Base-by-base conservation (phyloP, 2,888 invertebrate genomes). In the Ochropleura leucogaster region DNA sequence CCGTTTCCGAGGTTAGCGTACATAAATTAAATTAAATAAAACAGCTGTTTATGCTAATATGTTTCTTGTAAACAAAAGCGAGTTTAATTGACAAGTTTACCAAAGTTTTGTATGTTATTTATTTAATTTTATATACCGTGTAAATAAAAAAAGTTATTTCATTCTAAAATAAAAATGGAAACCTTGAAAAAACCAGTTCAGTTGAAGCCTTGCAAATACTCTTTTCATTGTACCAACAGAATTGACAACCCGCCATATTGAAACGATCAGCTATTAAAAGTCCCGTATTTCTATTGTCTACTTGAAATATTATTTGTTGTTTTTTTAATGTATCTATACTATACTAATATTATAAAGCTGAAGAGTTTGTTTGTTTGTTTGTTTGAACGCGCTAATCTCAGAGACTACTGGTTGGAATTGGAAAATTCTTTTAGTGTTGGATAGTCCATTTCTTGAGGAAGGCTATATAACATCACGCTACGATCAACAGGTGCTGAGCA, bases 31-130 rank as follows among this genome's bases (percentile, higher is more conserved):
- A 65, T 68, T 72, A 68, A 69, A 66, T 14, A 68, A 79, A 79
- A 84, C 73, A 83, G 53, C 57, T 79, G 84, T 67, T 63, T 53
- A 67, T 49, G 55, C 42, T 59, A 77, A 64, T 66, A 16, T 57
- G 40, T 44, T 55, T 20, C 60, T 18, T 63, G 47, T 70, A 62
- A 79, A 72, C 47, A 68, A 47, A 65, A 4, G 9, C 6, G 55
- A 53, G n/a, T 68, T 55, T 71, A 14, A 57, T 44, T 42, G 44
- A n/a, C n/a, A 44, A 12, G 1, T 59, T 59, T 60, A 47, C 10
- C 16, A 66, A 5, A 5, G 18, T 55, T 14, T 12, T 18, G 44
- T 46, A 12, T 44, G 20, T 60, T 73, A 62, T 77, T 62, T 79
- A 72, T 49, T 49, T 40, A 18, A 59, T 42, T 59, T 40, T 18